A percentile compares a stretch with the other conserved stretches of the same genome.
Evolutionary conservation across 2,113 vertebrate genomes (phyloP).

Genomic region (Tachysurus vachellii): DNA sequence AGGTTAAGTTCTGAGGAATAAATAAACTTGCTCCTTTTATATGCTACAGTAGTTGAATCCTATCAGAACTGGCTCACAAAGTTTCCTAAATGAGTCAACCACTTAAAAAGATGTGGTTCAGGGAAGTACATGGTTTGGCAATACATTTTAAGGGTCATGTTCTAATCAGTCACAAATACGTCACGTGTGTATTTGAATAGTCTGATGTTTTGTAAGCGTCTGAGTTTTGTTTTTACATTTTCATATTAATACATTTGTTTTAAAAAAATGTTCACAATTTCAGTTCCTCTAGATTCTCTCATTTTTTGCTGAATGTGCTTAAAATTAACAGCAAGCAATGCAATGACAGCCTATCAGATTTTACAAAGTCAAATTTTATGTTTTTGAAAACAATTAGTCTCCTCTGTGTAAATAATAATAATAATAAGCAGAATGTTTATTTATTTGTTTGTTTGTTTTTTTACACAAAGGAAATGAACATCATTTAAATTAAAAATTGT

Average conservation of each 20-base stretch:
- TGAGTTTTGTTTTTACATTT: neutral
- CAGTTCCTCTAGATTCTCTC: neutral
- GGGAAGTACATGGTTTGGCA: conserved; percentile 63
- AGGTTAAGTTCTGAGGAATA: neutral
- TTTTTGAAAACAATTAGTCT: neutral
- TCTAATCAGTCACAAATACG: neutral
- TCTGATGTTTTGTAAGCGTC: neutral
- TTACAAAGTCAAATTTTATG: neutral
- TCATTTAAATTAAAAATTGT: no score
- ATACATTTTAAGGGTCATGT: conserved; percentile 18
- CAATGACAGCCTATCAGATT: neutral
- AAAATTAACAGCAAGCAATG: neutral
- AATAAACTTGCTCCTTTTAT: conserved; percentile 50
- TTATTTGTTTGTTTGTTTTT: no score
- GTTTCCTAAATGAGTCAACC: conserved; percentile 62
- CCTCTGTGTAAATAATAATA: no score
- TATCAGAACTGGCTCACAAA: conserved; percentile 31
- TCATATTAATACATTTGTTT: neutral
- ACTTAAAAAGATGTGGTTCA: neutral
- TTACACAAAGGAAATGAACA: no score
- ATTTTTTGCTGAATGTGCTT: neutral
- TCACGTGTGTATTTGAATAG: neutral
- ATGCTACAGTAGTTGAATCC: neutral
- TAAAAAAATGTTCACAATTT: neutral
- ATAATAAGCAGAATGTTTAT: no score